A percentile compares a stretch with the other conserved stretches of the same genome.
Evolutionary conservation across 2,797 vertebrate genomes (phyloP).

Genomic region (Sorex maritimensis): DNA sequence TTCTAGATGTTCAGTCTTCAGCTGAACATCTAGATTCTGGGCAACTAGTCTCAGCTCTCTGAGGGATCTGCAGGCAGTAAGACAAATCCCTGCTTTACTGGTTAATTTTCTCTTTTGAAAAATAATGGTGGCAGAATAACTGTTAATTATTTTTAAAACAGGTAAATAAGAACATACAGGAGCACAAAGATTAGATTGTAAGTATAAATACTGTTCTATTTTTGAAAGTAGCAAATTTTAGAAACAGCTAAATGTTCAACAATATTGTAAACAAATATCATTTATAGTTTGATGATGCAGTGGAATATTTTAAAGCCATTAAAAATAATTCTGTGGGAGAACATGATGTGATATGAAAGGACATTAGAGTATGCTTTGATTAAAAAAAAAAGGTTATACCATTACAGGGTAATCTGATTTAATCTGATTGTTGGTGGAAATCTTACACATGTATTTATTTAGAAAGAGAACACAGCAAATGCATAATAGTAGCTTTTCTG

Average conservation of each 20-base stretch:
- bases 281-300: constrained; percentile 24
- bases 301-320: constrained; percentile 20
- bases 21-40: neutral
- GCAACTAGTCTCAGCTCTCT: neutral
- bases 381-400: constrained; percentile 23
- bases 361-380: neutral
- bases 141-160: neutral
- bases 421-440: constrained; percentile 40
- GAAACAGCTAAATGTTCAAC: constrained; percentile 24
- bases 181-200: neutral
- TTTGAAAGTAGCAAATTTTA: constrained; percentile 10
- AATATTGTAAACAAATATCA: constrained; percentile 28
- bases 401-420: constrained; percentile 55
- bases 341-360: constrained; percentile 19
- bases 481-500: constrained; percentile 17
- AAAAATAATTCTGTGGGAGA: constrained; percentile 58
- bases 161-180: neutral
- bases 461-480: constrained; percentile 57
- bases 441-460: constrained; percentile 35
- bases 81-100: neutral
- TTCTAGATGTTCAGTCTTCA: neutral
- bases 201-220: neutral
- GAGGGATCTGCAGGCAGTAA: neutral
- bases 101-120: neutral
- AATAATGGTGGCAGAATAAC: neutral